Conservation (phyloP, 2,113 vertebrate species). For the Tachuris rubrigastra region DNA sequence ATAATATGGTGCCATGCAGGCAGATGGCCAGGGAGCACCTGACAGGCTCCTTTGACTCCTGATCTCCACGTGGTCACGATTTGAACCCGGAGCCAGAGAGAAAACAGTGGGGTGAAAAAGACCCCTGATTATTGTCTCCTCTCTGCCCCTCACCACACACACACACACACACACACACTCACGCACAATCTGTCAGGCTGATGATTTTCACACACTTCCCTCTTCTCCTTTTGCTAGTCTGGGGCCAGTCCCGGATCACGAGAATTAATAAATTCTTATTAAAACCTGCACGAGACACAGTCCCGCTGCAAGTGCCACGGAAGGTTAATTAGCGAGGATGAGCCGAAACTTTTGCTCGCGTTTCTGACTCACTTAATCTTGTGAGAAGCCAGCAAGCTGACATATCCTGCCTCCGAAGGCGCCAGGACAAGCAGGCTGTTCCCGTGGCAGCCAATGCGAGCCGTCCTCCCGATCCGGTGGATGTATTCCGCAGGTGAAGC, state of each 20-base stretch:
- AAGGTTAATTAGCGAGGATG: slow-evolving; percentile 78
- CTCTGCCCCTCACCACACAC: slow-evolving; percentile 5
- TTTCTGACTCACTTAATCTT: slow-evolving; percentile 93
- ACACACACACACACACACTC: neutral
- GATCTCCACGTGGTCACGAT: neutral
- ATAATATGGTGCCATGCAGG: slow-evolving; percentile 7
- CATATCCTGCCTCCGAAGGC: slow-evolving; percentile 88
- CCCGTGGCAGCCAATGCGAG: slow-evolving; percentile 88
- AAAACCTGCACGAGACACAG: slow-evolving; percentile 68
- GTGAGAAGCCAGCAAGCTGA: slow-evolving; percentile 88
- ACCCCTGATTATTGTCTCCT: neutral
- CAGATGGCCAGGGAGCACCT: slow-evolving; percentile 48
- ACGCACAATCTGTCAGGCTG: slow-evolving; percentile 23
- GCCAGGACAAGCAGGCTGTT: slow-evolving; percentile 92
- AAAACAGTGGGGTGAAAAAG: neutral
- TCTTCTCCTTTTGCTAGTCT: slow-evolving; percentile 65
- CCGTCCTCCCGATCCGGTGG: slow-evolving; percentile 92
- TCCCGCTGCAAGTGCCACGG: slow-evolving; percentile 63
- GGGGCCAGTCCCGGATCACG: slow-evolving; percentile 65
- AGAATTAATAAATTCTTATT: slow-evolving; percentile 75
- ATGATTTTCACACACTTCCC: slow-evolving; percentile 29
- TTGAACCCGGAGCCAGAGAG: slow-evolving; percentile 10
- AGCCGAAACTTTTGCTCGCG: slow-evolving; percentile 59
- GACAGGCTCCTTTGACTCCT: slow-evolving; percentile 46
- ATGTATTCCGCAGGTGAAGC: slow-evolving; percentile 87